Evolutionary conservation across 92 coral and sea anemone species (phyloP).

Genomic region (Palythoa heliodiscus): DNA sequence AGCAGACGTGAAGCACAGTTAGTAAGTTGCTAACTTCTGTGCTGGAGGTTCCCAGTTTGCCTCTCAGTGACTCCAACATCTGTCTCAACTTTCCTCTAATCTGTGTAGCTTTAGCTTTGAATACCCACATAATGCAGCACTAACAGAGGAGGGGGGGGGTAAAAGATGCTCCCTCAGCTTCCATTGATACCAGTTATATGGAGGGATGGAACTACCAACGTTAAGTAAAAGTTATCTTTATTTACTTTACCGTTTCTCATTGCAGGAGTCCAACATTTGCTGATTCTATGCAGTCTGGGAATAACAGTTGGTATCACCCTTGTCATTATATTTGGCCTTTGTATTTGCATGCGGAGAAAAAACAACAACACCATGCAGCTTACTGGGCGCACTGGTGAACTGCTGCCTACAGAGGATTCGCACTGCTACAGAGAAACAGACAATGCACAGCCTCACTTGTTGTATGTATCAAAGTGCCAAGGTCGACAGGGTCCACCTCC

Average conservation of each 20-base stretch:
- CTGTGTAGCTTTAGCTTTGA: too few relatives aligned
- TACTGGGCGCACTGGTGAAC: neutral
- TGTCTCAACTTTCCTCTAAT: too few relatives aligned
- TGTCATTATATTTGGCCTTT: neutral
- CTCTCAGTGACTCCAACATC: too few relatives aligned
- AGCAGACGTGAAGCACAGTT: too few relatives aligned
- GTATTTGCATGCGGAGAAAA: constrained; percentile 11
- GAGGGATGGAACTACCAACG: too few relatives aligned
- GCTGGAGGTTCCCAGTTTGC: too few relatives aligned
- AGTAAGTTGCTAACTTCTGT: too few relatives aligned
- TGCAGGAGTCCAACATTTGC: neutral
- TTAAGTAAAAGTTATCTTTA: too few relatives aligned
- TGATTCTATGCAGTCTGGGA: constrained; percentile 13
- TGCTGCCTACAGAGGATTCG: neutral
- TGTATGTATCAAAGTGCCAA: constrained; percentile 7
- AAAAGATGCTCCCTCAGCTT: too few relatives aligned
- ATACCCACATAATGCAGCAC: too few relatives aligned
- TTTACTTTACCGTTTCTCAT: neutral
- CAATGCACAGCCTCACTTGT: neutral
- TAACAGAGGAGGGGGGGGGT: too few relatives aligned
- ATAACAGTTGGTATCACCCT: neutral
- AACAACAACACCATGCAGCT: neutral
- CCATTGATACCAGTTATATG: too few relatives aligned
- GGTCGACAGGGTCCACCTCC: constrained; percentile 11
- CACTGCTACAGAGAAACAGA: neutral